Evolutionary conservation across 1,140 invertebrate species (phyloP), one percentile per base, ranked within the genome.

Genomic region (Hypsibius dujardini): DNA sequence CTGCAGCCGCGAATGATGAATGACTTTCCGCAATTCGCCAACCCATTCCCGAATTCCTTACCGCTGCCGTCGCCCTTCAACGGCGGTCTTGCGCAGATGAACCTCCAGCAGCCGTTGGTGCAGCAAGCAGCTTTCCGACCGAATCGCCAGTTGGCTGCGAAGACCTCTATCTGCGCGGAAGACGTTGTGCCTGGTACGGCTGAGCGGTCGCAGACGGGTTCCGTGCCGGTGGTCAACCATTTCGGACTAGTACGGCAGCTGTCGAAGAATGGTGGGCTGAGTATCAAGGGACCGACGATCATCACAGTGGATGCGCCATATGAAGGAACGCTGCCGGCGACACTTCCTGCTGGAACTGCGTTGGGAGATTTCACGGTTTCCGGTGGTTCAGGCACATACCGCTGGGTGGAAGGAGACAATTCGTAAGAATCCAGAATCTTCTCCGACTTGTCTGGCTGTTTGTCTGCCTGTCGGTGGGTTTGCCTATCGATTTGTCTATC

Each of bases 351-450:
- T 42, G 42, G 62, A 42, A 67, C 62, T 7, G 45, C 45, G 45
- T 42, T 67, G 62, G 62, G 62, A 12, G 62, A 67, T 12, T 67
- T 15, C 62, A 67, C 3, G 12, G 62, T 67, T 7, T 15, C 62
- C 3, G 62, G 62, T 3, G 62, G 62, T 15, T 67, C 62, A 12
- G 62, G 62, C 12, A 67, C 42, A 7, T 67, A 67, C 42, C 12
- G 62, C 3, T 67, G 62, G 62, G 3, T 67, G 12, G 3, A 12
- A 7, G 42, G 62, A 12, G 42, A 45, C 12, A 42, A 67, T 7
- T 7, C 12, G 62, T 67, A 67, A 67, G 28, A 28, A 28, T 28
- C 28, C 28, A 28, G 28, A 28, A 28, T 28, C 28, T 28, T 28
- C 28, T 28, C 28, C 28, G 28, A 28, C 28, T 28, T 28, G 28